Percentiles rank a stretch among this genome's conserved stretches.
Evolutionary conservation across 2,888 invertebrate species (phyloP).

Genomic region (Cremastobaeus sp.): DNA sequence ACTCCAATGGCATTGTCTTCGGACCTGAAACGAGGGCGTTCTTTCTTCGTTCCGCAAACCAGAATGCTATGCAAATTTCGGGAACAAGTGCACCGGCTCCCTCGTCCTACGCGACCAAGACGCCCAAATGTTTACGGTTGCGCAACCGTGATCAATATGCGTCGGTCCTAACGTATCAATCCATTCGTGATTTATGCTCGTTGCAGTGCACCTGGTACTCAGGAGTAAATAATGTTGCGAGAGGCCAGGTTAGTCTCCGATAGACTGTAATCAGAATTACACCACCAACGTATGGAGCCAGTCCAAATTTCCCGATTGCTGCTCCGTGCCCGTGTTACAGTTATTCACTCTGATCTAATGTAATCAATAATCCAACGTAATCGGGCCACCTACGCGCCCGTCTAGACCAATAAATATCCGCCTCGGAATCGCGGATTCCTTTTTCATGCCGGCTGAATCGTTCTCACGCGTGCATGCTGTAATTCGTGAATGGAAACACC

Average conservation of each 20-base stretch:
- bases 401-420: conserved; percentile 33
- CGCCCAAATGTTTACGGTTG: conserved; percentile 9
- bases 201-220: no score
- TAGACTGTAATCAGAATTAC: conserved; percentile 1
- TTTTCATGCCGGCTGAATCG: conserved; percentile 11
- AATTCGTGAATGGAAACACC: conserved; percentile 13
- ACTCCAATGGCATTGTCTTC: no score
- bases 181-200: no score
- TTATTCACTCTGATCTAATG: conserved; percentile 4
- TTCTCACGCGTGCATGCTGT: conserved; percentile 17
- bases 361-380: conserved; percentile 27
- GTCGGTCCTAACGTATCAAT: conserved; percentile 22
- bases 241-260: conserved; percentile 1
- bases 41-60: no score
- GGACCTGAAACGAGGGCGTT: no score
- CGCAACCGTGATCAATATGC: background rate
- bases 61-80: no score
- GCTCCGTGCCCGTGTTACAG: conserved; percentile 10
- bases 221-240: conserved; percentile 18
- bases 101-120: no score
- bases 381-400: conserved; percentile 27
- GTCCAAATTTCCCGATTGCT: background rate
- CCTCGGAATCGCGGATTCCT: conserved; percentile 8
- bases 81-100: no score
- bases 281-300: background rate